Percentiles rank a stretch among this genome's conserved stretches.
These are phyloP conservation scores for Drosophila neotestacea DNA, from an alignment of 2,888 invertebrate genomes.

Conservation along the genomic window DNA sequence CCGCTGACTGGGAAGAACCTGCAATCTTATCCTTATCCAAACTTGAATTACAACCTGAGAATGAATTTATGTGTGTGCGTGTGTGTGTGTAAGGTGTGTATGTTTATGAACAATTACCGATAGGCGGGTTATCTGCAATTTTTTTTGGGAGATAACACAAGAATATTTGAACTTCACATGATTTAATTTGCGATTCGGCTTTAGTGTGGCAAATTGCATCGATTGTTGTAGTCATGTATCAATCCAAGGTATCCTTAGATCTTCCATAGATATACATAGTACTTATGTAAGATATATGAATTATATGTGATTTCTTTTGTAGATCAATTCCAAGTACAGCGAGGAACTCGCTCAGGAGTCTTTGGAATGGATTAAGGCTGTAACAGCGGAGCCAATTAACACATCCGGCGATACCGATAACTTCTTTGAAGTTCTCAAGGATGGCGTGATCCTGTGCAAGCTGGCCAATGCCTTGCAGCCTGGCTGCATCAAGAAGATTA, in stretches of 20 bases:
- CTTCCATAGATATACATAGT: not conserved
- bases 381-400: constrained; percentile 94
- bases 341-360: constrained; percentile 96
- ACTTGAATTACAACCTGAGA: constrained; percentile 46
- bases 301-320: constrained; percentile 37
- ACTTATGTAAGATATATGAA: not conserved
- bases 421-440: constrained; percentile 95
- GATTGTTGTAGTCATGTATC: constrained; percentile 48
- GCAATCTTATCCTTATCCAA: constrained; percentile 70
- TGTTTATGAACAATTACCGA: constrained; percentile 54
- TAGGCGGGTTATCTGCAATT: constrained; percentile 57
- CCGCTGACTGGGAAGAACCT: constrained; percentile 16
- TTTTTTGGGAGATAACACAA: constrained; percentile 49
- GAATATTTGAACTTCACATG: constrained; percentile 36
- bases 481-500: constrained; percentile 95
- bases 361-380: constrained; percentile 95
- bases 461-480: constrained; percentile 94
- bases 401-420: constrained; percentile 96
- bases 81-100: constrained; percentile 1
- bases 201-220: constrained; percentile 41
- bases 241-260: constrained; percentile 55
- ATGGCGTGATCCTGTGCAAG: constrained; percentile 96
- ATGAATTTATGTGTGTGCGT: constrained; percentile 14
- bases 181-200: constrained; percentile 36
- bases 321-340: constrained; percentile 99